A percentile compares a stretch with the other conserved stretches of the same genome.
Evolutionary conservation across 1,140 invertebrate species (phyloP).

Genomic region (Papilio polytes): DNA sequence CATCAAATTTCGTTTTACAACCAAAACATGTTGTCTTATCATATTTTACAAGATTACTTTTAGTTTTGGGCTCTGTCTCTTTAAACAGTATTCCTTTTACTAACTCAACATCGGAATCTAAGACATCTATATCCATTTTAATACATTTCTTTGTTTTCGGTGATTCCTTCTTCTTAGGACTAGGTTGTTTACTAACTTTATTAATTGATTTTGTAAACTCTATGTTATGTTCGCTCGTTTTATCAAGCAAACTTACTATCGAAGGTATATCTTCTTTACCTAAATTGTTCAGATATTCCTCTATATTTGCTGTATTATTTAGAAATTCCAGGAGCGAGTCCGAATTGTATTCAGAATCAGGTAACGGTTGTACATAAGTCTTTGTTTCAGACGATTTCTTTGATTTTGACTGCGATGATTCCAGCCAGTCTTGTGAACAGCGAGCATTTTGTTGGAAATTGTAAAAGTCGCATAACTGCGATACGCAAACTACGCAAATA

Average conservation of each 20-base stretch:
- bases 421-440: slow-evolving; percentile 77
- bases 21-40: slow-evolving; percentile 62
- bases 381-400: slow-evolving; percentile 67
- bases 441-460: slow-evolving; percentile 76
- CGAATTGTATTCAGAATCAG: slow-evolving; percentile 78
- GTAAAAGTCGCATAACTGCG: slow-evolving; percentile 73
- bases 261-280: slow-evolving; percentile 79
- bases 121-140: slow-evolving; percentile 71
- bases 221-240: slow-evolving; percentile 55
- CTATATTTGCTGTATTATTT: slow-evolving; percentile 78
- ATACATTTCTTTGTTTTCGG: slow-evolving; percentile 50
- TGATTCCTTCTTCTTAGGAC: slow-evolving; percentile 67
- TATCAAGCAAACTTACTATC: slow-evolving; percentile 74
- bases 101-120: slow-evolving; percentile 69
- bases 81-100: slow-evolving; percentile 70
- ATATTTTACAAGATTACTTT: slow-evolving; percentile 45
- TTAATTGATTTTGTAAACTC: slow-evolving; percentile 47
- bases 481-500: slow-evolving; percentile 68
- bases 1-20: slow-evolving; percentile 63
- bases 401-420: slow-evolving; percentile 63
- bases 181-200: slow-evolving; percentile 59
- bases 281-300: slow-evolving; percentile 77
- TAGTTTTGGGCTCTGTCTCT: slow-evolving; percentile 56
- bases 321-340: slow-evolving; percentile 78
- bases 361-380: slow-evolving; percentile 67